These are phyloP conservation scores for Eospalax fontanierii DNA, from an alignment of 2,797 vertebrate species.

Conservation along the genomic window DNA sequence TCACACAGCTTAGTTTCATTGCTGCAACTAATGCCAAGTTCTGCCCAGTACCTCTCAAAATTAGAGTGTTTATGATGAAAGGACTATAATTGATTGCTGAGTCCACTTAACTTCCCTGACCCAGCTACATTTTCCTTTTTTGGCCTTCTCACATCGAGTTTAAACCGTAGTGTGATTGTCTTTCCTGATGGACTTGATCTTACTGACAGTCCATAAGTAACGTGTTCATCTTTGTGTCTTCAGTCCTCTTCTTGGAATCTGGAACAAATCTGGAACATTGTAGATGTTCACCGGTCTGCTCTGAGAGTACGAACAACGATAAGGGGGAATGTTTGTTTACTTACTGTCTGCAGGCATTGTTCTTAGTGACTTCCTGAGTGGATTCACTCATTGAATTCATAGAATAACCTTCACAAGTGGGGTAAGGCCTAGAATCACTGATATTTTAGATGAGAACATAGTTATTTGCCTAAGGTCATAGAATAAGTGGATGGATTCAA, in stretches of 20 bases:
- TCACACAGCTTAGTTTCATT: neutral
- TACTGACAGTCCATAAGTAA: neutral
- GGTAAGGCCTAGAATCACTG: neutral
- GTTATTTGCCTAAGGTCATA: neutral
- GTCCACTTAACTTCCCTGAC: neutral
- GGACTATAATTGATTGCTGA: neutral
- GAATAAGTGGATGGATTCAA: neutral
- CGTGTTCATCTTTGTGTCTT: slow-evolving; percentile 38
- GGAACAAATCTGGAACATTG: neutral
- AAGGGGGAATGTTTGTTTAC: neutral
- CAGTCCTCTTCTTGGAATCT: neutral
- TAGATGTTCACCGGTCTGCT: slow-evolving; percentile 10
- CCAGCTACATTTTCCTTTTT: neutral
- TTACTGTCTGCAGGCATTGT: neutral
- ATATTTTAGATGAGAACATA: slow-evolving; percentile 4
- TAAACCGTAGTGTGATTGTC: neutral
- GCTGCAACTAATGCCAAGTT: neutral
- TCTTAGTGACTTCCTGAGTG: neutral
- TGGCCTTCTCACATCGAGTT: neutral
- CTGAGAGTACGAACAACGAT: neutral
- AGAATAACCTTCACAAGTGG: neutral
- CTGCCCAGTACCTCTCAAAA: neutral
- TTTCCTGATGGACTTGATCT: neutral
- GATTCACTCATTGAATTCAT: neutral
- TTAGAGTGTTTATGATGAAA: slow-evolving; percentile 1